Conservation (phyloP, 2,113 vertebrate genomes). For the Mohoua ochrocephala region DNA sequence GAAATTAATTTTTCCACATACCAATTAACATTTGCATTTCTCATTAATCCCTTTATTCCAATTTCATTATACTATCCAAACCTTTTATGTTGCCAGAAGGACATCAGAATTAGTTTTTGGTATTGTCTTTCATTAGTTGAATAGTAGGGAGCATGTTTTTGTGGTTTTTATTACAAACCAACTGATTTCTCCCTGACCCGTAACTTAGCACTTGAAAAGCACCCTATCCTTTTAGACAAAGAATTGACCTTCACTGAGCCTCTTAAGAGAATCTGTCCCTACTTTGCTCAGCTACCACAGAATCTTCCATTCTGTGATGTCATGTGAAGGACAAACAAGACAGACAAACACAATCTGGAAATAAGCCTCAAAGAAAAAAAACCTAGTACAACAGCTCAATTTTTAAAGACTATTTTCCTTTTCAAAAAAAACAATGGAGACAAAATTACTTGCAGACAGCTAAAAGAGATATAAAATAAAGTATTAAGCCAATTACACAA, state of each 20-base stretch:
- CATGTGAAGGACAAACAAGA: not conserved
- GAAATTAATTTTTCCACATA: not conserved
- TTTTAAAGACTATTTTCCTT: not conserved
- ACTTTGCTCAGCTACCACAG: not conserved
- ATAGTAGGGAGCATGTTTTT: not conserved
- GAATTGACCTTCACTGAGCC: not conserved
- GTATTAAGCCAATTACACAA: not conserved
- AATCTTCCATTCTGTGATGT: not conserved
- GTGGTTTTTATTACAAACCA: not conserved
- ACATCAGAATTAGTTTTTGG: not conserved
- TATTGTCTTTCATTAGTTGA: not conserved
- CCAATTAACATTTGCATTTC: not conserved
- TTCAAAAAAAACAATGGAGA: not conserved
- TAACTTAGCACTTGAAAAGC: not conserved
- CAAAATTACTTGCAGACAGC: not conserved
- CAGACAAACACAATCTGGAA: not conserved
- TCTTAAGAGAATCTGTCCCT: not conserved
- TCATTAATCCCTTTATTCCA: not conserved
- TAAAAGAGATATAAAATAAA: not conserved
- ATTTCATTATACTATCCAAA: not conserved
- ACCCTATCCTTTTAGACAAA: not conserved
- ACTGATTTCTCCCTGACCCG: not conserved
- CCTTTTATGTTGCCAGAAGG: not conserved
- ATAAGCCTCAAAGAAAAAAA: not conserved
- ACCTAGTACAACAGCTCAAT: not conserved